Conservation (phyloP, 1,140 invertebrate species). For the Diabrotica virgifera region DNA sequence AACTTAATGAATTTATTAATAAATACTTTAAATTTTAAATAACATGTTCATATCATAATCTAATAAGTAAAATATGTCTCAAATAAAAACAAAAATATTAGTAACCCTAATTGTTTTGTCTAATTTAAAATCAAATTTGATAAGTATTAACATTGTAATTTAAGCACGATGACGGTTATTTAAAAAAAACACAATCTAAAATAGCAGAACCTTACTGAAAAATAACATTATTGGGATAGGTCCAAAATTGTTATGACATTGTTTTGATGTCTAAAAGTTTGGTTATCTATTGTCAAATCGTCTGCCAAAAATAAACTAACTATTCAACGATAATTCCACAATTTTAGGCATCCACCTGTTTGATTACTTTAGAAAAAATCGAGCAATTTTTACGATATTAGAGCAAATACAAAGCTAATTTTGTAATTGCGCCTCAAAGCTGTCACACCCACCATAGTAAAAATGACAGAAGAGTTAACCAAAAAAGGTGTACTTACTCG, state of each 20-base stretch:
- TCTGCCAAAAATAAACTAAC: neutral
- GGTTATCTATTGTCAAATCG: conserved; percentile 15
- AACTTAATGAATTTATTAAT: no score
- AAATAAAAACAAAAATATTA: no score
- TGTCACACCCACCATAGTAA: conserved; percentile 42
- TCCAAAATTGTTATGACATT: conserved; percentile 13
- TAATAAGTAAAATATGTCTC: no score
- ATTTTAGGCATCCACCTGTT: neutral
- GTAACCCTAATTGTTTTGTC: no score
- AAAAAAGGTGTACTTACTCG: conserved; percentile 79
- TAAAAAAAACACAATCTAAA: conserved; percentile 84
- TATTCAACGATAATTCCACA: neutral
- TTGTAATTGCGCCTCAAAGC: conserved; percentile 31
- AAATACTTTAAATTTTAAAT: no score
- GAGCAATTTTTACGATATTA: neutral
- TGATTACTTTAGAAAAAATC: neutral
- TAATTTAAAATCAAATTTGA: no score
- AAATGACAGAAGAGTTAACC: conserved; percentile 43
- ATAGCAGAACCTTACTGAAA: conserved; percentile 5
- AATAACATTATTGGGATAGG: conserved; percentile 16
- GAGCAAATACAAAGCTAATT: conserved; percentile 13
- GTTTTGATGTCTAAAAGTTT: conserved; percentile 24
- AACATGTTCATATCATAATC: no score
- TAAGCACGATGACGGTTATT: no score
- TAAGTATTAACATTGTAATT: no score